Evolutionary conservation across 2,113 vertebrate species (phyloP).

Genomic region (Scartelaos histophorus): DNA sequence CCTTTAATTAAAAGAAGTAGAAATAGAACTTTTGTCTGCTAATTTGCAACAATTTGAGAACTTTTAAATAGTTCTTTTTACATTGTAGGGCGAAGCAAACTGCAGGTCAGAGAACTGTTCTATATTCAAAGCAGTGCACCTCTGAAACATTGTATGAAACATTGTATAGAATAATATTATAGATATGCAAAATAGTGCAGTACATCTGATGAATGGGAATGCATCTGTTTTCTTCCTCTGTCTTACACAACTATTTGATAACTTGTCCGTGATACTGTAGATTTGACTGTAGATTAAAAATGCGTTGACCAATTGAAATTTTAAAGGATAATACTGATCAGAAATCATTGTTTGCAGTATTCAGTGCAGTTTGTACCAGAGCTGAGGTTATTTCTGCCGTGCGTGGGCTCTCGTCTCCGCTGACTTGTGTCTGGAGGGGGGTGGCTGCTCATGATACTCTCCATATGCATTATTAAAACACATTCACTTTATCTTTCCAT

Average conservation of each 20-base stretch:
- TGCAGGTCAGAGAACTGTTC: neutral
- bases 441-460: conserved; percentile 56
- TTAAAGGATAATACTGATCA: neutral
- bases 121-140: neutral
- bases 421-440: conserved; percentile 58
- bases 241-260: neutral
- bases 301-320: neutral
- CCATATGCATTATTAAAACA: conserved; percentile 69
- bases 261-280: conserved; percentile 13
- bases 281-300: conserved; percentile 12
- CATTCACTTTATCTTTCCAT: conserved; percentile 59
- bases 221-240: conserved; percentile 23
- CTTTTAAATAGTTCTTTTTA: too few relatives aligned
- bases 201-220: conserved; percentile 9
- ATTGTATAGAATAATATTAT: too few relatives aligned
- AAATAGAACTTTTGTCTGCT: neutral
- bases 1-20: neutral
- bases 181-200: conserved; percentile 13
- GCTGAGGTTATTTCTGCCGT: conserved; percentile 66
- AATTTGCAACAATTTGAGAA: neutral
- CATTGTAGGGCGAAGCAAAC: neutral
- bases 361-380: conserved; percentile 27
- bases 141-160: too few relatives aligned
- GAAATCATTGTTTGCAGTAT: neutral
- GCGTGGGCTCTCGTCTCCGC: conserved; percentile 61